Evolutionary conservation across 2,888 invertebrate species (phyloP), one percentile per base, ranked within the genome.

Genomic region (Chrysotoxum bicinctum): DNA sequence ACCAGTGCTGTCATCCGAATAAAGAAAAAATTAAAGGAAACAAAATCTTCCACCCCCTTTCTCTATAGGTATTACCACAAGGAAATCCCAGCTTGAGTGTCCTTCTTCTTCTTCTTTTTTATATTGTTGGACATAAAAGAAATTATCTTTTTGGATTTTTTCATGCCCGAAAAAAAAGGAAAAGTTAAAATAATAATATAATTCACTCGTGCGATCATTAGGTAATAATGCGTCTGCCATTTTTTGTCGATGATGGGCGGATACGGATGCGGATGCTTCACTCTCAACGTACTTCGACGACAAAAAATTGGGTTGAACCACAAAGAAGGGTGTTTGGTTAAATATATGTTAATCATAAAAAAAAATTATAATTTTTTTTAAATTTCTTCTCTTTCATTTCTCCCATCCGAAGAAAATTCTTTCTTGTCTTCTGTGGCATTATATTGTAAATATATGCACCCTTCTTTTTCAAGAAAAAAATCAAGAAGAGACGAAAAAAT

Each of bases 191-290:
- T 56, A 81, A 76, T 72, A 85, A 85, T 84, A 75, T 72, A 84
- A 84, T 84, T 84, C 79, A 84, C 64, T 75, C 79, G 76, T 85
- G 85, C 81, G 76, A 81, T 85, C 76, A 81, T 81, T 77, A 81
- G 68, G 81, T 73, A 76, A 81, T 85, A 85, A 85, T 85, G 80
- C 76, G 80, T 81, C 85, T 73, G 30, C 70, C 58, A 58, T 58
- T 58, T 58, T 58, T 72, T 73, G 56, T 77, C 56, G 50, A 72
- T 73, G 54, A 72, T 73, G 60, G 72, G 68, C 81, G 81, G 58
- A 58, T 37, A 35, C 58, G 58, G 32, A 56, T 35, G 32, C 19
- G 56, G 79, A 80, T 84, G 75, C 84, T 79, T 70, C 66, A 84
- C 75, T 75, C 69, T 66, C 56, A 68, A 66, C 69, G 19, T 58